phyloP scores from a whole-genome alignment of 2,113 vertebrate species.

The Bufo bufo region DNA sequence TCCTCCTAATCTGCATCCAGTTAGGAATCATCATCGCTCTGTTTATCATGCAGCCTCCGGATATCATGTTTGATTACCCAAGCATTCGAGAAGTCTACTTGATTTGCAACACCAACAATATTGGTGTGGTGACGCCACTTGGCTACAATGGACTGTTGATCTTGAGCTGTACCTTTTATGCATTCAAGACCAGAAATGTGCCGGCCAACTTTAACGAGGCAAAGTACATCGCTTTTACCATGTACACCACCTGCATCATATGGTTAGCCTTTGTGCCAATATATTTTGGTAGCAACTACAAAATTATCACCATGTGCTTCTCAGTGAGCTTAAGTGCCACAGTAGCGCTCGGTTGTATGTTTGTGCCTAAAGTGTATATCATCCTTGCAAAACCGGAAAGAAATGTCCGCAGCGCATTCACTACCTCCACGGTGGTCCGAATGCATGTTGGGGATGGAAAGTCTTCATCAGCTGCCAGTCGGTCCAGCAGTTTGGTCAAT shows the following conservation, averaged over 20 bases:
- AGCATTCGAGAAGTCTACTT: slow-evolving; percentile 96
- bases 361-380: slow-evolving; percentile 98
- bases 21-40: slow-evolving; percentile 94
- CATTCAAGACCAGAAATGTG: slow-evolving; percentile 98
- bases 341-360: slow-evolving; percentile 96
- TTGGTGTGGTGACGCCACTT: slow-evolving; percentile 93
- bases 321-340: slow-evolving; percentile 97
- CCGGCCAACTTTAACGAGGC: slow-evolving; percentile 98
- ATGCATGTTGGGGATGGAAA: slow-evolving; percentile 98
- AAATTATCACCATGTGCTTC: slow-evolving; percentile 99
- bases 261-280: slow-evolving; percentile 99
- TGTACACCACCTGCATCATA: slow-evolving; percentile 99
- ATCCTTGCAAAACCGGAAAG: slow-evolving; percentile 97
- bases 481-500: slow-evolving; percentile 94
- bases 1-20: slow-evolving; percentile 93
- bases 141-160: slow-evolving; percentile 97
- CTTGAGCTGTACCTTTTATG: slow-evolving; percentile 98
- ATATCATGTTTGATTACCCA: slow-evolving; percentile 94
- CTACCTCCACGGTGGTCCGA: slow-evolving; percentile 94
- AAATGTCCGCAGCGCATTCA: slow-evolving; percentile 98
- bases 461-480: slow-evolving; percentile 91
- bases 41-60: slow-evolving; percentile 92
- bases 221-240: slow-evolving; percentile 98
- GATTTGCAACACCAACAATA: slow-evolving; percentile 95
- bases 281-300: slow-evolving; percentile 99